Evolutionary conservation across 2,888 invertebrate species (phyloP).

Genomic region (Epirrhoe alternata): DNA sequence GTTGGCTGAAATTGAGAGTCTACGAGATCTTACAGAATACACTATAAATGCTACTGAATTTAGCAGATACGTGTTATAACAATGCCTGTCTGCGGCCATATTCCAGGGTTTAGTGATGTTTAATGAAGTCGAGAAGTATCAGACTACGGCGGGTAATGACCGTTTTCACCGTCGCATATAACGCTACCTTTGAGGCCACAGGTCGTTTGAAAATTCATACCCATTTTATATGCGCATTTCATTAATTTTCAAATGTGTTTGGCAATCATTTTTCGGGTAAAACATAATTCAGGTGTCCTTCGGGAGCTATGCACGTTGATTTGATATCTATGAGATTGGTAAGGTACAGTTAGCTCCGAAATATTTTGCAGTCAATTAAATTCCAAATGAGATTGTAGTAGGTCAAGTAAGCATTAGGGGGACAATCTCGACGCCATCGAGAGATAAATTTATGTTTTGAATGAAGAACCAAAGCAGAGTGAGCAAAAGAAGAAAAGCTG

Average conservation of each 20-base stretch:
- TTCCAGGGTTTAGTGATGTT: conserved; percentile 29
- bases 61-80: conserved; percentile 18
- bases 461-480: too few species aligned
- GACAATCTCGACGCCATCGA: background rate
- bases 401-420: background rate
- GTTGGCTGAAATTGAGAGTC: background rate
- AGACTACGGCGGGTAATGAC: conserved; percentile 22
- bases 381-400: background rate
- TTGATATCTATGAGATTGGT: background rate
- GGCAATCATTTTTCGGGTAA: conserved; percentile 31
- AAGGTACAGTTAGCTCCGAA: background rate
- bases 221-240: conserved; percentile 29
- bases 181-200: conserved; percentile 25
- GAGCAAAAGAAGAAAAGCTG: too few species aligned
- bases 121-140: conserved; percentile 25
- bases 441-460: background rate
- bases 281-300: conserved; percentile 29
- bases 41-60: conserved; percentile 8
- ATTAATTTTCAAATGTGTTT: conserved; percentile 32
- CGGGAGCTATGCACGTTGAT: conserved; percentile 3
- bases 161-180: conserved; percentile 12
- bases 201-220: conserved; percentile 32
- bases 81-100: conserved; percentile 27
- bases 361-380: background rate
- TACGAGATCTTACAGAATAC: background rate